Conservation (phyloP, 1,140 invertebrate species). For the Babylonia areolata region DNA sequence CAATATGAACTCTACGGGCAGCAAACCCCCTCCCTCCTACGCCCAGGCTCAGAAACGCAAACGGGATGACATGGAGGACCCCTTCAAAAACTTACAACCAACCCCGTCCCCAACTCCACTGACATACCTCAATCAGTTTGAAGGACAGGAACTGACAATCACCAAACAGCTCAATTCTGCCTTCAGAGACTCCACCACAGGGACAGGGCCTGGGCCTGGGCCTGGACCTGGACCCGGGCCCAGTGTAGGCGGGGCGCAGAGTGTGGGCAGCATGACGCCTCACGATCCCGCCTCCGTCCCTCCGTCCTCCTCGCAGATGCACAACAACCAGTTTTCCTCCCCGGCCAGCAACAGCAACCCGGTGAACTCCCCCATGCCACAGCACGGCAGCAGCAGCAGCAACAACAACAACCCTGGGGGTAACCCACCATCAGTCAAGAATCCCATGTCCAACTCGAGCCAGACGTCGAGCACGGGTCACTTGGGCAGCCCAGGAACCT, state of each 20-base stretch:
- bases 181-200: slow-evolving; percentile 67
- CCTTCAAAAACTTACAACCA: slow-evolving; percentile 88
- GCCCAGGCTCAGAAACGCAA: slow-evolving; percentile 73
- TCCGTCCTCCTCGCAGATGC: slow-evolving; percentile 23
- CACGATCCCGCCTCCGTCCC: neutral
- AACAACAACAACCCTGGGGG: slow-evolving; percentile 22
- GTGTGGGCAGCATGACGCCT: slow-evolving; percentile 38
- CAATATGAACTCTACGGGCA: slow-evolving; percentile 52
- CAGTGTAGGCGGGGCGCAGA: slow-evolving; percentile 60
- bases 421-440: slow-evolving; percentile 63
- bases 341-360: slow-evolving; percentile 39
- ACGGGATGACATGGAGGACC: slow-evolving; percentile 70
- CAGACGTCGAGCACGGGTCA: slow-evolving; percentile 69
- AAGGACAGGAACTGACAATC: slow-evolving; percentile 96
- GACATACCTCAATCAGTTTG: slow-evolving; percentile 95
- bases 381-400: neutral
- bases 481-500: slow-evolving; percentile 61
- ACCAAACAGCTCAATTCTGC: slow-evolving; percentile 92
- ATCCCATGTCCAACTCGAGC: slow-evolving; percentile 69
- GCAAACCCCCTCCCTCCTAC: slow-evolving; percentile 74
- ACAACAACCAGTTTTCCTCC: slow-evolving; percentile 34
- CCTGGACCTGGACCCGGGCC: slow-evolving; percentile 47
- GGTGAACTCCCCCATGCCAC: slow-evolving; percentile 40
- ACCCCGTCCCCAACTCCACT: slow-evolving; percentile 97
- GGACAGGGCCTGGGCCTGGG: slow-evolving; percentile 1